Base-by-base conservation (phyloP, 2,888 invertebrate species). In the Drosophila barbarae region DNA sequence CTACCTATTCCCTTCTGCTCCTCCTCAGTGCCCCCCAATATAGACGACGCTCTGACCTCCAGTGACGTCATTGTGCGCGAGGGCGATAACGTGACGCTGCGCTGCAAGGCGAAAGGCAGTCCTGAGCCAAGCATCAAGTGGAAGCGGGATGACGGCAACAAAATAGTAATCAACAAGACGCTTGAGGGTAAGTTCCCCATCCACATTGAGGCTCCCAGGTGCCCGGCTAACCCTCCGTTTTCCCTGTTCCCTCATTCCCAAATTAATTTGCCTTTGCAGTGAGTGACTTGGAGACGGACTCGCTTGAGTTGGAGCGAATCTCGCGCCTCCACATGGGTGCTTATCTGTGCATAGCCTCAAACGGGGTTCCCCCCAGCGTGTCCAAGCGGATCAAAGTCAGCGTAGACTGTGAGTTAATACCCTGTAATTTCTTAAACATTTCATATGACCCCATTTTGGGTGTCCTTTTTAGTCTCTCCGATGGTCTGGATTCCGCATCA, bases 401-500 rank as follows among this genome's bases (percentile, higher is more conserved):
- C 91, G 96, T 97, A 39, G 96, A 97, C 90, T 97, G 96, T 97
- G 91, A 96, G 96, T 41, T 13, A 2, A 23, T 95, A 10, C 4
- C 7, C 6, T 10, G 15, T 26, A 6, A n/a, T 5, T 21, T 23
- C 10, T 21, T 21, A 2, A 12, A 8, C 1, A 8, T 4, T 7
- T 18, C 13, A 18, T 8, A 13, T 18, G 4, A 4, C 44, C 7
- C 7, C 3, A 13, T 13, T 8, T 5, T 9, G 8, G 5, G n/a
- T 21, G 13, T 38, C 21, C 9, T 26, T 41, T 41, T n/a, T 90
- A 97, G 96, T 97, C 91, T 95, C 96, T 1, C 96, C 97, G 9
- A 96, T 96, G 95, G 91, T 97, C 60, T 95, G 94, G 94, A 96
- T 97, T 85, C 96, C 96, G 6, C 95, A 96, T 90, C 96, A 97